Base-by-base conservation (phyloP, 2,797 vertebrate genomes). In the Poeciliopsis gracilis region DNA sequence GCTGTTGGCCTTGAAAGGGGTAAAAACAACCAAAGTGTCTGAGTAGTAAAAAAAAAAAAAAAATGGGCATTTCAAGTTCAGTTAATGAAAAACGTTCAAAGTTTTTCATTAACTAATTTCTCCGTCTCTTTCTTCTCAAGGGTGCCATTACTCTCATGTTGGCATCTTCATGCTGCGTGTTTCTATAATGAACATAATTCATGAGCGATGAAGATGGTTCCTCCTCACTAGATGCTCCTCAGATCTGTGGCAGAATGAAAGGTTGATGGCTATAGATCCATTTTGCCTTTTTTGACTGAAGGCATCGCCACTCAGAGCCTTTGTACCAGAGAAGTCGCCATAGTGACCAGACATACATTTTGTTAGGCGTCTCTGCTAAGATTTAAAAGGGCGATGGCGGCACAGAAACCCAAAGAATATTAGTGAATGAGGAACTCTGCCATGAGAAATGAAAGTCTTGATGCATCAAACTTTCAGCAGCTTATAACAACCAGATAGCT, bases 261-360 rank as follows among this genome's bases (percentile, higher is more conserved):
- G 90, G 66, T 94, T 95, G 91, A 95, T 88, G 93, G 93, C 89
- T 84, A 89, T 75, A 72, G 77, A 69, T 41, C 47, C 49, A 75
- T 83, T 55, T 87, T 70, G 53, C 1, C 49, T 95, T 93, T 93
- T 97, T 72, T 33, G 30, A 49, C 1, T 10, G 18, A 36, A 23
- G 41, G 63, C 36, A 23, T 66, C 6, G 36, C 2, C 18, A 23
- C 63, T 41, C 20, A 38, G 11, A 61, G 2, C 28, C 28, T 61
- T 30, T 33, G 16, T 33, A 18, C 59, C 8, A 8, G 4, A 63
- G 59, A 7, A 8, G 59, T 36, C 30, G 1, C 23, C 49, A 23
- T 7, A 51, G 49, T 51, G 49, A 4, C 13, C 59, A 63, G 59
- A 63, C 15, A 18, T 36, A 36, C 33, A 36, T 33, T 33, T 36